Percentiles rank a stretch among this genome's conserved stretches.
Evolutionary conservation across 2,113 vertebrate species (phyloP).

Genomic region (Entomyzon cyanotis): DNA sequence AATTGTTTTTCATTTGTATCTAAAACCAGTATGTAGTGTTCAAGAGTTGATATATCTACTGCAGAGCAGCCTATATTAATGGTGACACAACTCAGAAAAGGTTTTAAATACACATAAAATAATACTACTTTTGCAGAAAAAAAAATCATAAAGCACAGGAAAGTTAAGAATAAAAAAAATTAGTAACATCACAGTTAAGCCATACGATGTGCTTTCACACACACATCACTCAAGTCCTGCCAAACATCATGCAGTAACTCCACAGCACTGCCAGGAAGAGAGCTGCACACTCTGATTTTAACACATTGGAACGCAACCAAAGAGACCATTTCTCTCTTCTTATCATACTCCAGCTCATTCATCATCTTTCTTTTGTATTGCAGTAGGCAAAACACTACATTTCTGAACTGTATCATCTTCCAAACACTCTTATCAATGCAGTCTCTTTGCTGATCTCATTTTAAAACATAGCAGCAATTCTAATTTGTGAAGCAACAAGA

Average conservation of each 20-base stretch:
- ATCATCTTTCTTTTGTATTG: neutral
- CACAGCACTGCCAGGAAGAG: neutral
- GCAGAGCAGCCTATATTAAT: neutral
- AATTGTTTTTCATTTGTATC: neutral
- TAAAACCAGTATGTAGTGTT: neutral
- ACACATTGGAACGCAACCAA: neutral
- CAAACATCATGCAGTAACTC: neutral
- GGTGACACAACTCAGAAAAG: neutral
- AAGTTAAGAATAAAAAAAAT: neutral
- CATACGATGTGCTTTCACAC: rapidly evolving
- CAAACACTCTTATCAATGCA: neutral
- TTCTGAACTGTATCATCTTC: neutral
- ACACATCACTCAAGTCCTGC: neutral
- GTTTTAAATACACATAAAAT: neutral
- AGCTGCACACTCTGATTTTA: neutral
- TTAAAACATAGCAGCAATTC: neutral
- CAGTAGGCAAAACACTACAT: neutral
- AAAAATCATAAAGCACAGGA: neutral
- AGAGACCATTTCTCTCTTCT: neutral
- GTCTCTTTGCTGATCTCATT: neutral
- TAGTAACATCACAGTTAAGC: neutral
- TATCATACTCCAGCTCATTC: neutral
- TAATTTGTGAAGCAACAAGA: neutral
- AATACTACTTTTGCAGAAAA: neutral
- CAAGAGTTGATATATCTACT: neutral